phyloP scores from a whole-genome alignment of 2,888 invertebrate genomes.

The Megaustenia siamemsis region DNA sequence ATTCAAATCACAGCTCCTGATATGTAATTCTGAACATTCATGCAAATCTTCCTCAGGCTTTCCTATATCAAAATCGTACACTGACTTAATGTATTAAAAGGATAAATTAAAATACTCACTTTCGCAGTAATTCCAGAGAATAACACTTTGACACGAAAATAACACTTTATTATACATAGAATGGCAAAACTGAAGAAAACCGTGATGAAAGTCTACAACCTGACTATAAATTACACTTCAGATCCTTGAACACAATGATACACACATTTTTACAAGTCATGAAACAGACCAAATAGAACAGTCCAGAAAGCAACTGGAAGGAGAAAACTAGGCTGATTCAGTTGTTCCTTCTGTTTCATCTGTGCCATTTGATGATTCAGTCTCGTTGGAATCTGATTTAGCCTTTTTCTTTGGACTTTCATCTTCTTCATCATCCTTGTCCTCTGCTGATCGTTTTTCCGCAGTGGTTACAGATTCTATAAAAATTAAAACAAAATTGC shows the following conservation, averaged over 20 bases:
- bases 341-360: constrained; percentile 32
- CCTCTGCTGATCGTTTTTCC: constrained; percentile 63
- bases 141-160: constrained; percentile 26
- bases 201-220: constrained; percentile 51
- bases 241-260: constrained; percentile 32
- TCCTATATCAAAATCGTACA: too few relatives aligned
- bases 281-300: constrained; percentile 21
- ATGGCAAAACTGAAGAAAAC: constrained; percentile 44
- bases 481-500: neutral
- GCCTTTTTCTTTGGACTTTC: constrained; percentile 70
- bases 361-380: constrained; percentile 45
- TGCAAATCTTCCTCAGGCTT: too few relatives aligned
- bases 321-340: constrained; percentile 21
- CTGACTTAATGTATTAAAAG: too few relatives aligned
- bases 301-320: neutral
- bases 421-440: constrained; percentile 64
- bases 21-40: too few relatives aligned
- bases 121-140: constrained; percentile 18
- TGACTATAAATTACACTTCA: constrained; percentile 53
- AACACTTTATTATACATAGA: constrained; percentile 53
- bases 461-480: constrained; percentile 44
- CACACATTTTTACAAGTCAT: constrained; percentile 46
- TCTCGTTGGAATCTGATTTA: constrained; percentile 58
- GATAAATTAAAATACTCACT: neutral
- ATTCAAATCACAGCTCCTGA: too few relatives aligned